Conservation (phyloP, 2,888 invertebrate genomes). For the Diloba caeruleocephala region DNA sequence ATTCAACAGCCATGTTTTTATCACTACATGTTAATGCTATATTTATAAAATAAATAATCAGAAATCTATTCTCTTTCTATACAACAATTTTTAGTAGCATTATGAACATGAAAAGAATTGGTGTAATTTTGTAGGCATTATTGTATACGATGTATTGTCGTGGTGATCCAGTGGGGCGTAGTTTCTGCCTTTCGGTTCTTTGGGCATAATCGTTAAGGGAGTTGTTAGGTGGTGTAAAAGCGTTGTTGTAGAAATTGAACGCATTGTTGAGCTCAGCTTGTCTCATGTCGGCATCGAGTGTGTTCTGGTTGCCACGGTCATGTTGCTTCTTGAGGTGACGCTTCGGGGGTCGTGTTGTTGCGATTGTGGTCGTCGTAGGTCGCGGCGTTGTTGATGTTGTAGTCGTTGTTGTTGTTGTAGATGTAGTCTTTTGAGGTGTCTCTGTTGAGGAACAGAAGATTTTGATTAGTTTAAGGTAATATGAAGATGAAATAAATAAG, state of each 20-base stretch:
- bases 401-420: conserved; percentile 85
- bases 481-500: too few species aligned
- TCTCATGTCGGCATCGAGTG: conserved; percentile 76
- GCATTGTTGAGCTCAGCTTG: conserved; percentile 79
- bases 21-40: conserved; percentile 74
- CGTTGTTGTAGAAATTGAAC: conserved; percentile 75
- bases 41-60: conserved; percentile 51
- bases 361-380: conserved; percentile 67
- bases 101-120: conserved; percentile 40
- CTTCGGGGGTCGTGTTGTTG: conserved; percentile 78
- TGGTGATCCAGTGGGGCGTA: conserved; percentile 81
- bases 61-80: conserved; percentile 62
- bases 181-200: conserved; percentile 80
- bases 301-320: conserved; percentile 76
- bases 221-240: conserved; percentile 70
- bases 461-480: conserved; percentile 19
- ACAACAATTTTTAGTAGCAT: conserved; percentile 58
- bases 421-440: conserved; percentile 80
- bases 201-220: conserved; percentile 80
- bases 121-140: conserved; percentile 46
- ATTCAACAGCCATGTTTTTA: conserved; percentile 87
- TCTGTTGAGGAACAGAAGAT: conserved; percentile 73
- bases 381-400: conserved; percentile 78
- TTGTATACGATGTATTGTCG: conserved; percentile 76
- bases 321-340: conserved; percentile 79